Conservation (phyloP, 1,140 invertebrate species). For the Scaptomyza hsui region DNA sequence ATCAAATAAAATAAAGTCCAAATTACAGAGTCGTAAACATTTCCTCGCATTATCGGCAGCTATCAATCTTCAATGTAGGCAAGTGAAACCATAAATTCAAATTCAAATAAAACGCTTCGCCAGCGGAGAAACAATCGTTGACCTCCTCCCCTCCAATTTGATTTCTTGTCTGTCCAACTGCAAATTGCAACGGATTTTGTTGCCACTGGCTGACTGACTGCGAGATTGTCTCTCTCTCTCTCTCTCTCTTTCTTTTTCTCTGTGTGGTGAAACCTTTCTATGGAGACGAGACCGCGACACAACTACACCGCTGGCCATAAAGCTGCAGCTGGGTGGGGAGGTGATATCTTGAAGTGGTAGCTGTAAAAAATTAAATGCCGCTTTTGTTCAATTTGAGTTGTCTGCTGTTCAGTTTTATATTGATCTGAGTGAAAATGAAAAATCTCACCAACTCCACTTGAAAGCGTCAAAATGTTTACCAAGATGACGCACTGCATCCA, state of each 20-base stretch:
- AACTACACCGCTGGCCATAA: slow-evolving; percentile 9
- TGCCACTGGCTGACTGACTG: slow-evolving; percentile 33
- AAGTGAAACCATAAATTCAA: slow-evolving; percentile 82
- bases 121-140: slow-evolving; percentile 23
- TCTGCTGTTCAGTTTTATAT: slow-evolving; percentile 32
- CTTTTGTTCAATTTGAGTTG: slow-evolving; percentile 46
- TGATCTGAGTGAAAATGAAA: slow-evolving; percentile 38
- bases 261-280: slow-evolving; percentile 56
- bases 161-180: slow-evolving; percentile 38
- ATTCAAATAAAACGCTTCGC: slow-evolving; percentile 54
- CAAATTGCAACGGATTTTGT: slow-evolving; percentile 53
- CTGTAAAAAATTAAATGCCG: slow-evolving; percentile 51
- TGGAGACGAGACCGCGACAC: slow-evolving; percentile 29
- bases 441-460: slow-evolving; percentile 23
- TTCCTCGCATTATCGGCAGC: slow-evolving; percentile 79
- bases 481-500: slow-evolving; percentile 12
- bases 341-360: slow-evolving; percentile 17
- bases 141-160: neutral
- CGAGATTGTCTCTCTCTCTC: slow-evolving; percentile 27
- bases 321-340: neutral
- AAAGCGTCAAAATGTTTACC: slow-evolving; percentile 32
- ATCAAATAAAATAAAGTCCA: slow-evolving; percentile 78
- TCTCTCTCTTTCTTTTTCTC: too few relatives aligned
- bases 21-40: slow-evolving; percentile 81
- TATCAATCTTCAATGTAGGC: slow-evolving; percentile 73